A percentile compares a stretch with the other conserved stretches of the same genome.
phyloP scores from a whole-genome alignment of 2,888 invertebrate genomes.

The Dasypogon diadema region DNA sequence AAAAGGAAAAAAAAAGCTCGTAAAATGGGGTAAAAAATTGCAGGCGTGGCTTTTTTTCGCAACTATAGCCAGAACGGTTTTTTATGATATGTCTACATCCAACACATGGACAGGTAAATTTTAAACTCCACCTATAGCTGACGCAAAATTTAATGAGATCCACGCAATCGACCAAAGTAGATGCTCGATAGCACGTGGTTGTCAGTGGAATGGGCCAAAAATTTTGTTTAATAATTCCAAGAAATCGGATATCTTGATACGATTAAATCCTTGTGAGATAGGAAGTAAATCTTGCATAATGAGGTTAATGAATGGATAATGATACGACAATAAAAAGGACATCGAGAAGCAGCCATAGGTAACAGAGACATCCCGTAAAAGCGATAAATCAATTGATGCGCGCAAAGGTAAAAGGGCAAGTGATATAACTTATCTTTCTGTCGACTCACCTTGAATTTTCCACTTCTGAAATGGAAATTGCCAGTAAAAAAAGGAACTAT shows the following conservation, averaged over 20 bases:
- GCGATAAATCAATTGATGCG: constrained; percentile 11
- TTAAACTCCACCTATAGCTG: constrained; percentile 56
- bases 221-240: background rate
- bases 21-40: constrained; percentile 47
- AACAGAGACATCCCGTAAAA: background rate
- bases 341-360: no score
- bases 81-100: constrained; percentile 46
- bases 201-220: background rate
- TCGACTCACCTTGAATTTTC: constrained; percentile 23
- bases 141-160: constrained; percentile 55
- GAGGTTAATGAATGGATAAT: no score
- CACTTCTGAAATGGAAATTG: constrained; percentile 34
- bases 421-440: constrained; percentile 7
- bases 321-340: no score
- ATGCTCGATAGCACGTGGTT: constrained; percentile 34
- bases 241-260: no score
- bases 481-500: constrained; percentile 23
- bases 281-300: no score
- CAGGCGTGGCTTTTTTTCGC: constrained; percentile 55
- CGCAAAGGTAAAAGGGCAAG: constrained; percentile 26
- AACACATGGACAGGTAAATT: constrained; percentile 53
- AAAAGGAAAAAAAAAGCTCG: constrained; percentile 52
- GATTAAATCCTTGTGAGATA: no score
- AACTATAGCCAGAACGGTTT: constrained; percentile 38
- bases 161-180: constrained; percentile 48